Conservation (phyloP, 2,888 invertebrate genomes). For the Phlogophora meticulosa region DNA sequence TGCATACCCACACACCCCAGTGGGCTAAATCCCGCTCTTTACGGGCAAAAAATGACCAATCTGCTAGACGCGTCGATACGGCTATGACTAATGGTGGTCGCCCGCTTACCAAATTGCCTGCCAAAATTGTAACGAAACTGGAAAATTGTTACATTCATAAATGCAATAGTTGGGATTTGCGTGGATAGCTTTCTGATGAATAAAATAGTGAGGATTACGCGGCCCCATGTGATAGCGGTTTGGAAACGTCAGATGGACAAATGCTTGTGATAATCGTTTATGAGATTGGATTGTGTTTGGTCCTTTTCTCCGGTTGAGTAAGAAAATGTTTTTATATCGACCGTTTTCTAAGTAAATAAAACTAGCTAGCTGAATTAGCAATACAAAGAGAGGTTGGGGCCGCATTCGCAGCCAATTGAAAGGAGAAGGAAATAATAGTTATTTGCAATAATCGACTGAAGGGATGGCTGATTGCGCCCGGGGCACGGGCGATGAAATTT, state of each 20-base stretch:
- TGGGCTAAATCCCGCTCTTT: constrained; percentile 77
- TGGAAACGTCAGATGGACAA: constrained; percentile 75
- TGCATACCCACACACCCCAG: constrained; percentile 75
- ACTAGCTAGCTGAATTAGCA: constrained; percentile 88
- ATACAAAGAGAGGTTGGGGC: constrained; percentile 79
- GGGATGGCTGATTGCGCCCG: constrained; percentile 90
- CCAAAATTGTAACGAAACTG: constrained; percentile 86
- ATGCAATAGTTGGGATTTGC: constrained; percentile 85
- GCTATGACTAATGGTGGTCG: constrained; percentile 86
- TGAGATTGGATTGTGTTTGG: constrained; percentile 54
- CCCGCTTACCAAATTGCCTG: constrained; percentile 87
- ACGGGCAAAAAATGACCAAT: constrained; percentile 87
- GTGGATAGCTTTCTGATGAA: constrained; percentile 84
- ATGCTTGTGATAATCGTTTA: constrained; percentile 74
- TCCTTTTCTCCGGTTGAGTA: constrained; percentile 18
- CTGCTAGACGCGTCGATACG: constrained; percentile 84
- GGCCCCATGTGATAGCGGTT: constrained; percentile 78
- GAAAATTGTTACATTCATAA: constrained; percentile 90
- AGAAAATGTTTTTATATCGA: constrained; percentile 60
- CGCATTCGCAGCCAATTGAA: constrained; percentile 85
- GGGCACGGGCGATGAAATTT: constrained; percentile 77
- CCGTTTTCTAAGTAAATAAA: constrained; percentile 76
- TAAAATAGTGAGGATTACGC: constrained; percentile 82
- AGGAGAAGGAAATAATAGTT: constrained; percentile 86
- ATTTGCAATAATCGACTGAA: constrained; percentile 84